phyloP scores from a whole-genome alignment of 2,113 vertebrate genomes.

The Ophthalmolycus amberensis region DNA sequence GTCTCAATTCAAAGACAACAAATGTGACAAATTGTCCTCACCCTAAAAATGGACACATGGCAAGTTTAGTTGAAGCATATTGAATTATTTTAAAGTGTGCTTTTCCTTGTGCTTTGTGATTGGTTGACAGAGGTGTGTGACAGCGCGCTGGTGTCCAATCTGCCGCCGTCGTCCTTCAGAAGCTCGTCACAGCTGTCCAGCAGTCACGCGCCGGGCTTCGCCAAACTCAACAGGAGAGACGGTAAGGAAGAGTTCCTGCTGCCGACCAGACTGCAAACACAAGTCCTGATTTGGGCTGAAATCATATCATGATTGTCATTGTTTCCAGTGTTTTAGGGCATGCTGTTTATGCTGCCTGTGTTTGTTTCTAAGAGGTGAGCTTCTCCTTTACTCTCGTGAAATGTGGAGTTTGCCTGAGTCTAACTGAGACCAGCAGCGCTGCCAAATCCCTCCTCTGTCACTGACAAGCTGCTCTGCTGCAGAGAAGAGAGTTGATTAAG shows the following conservation, averaged over 20 bases:
- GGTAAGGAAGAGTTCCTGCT: slow-evolving; percentile 82
- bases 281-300: not conserved
- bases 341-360: not conserved
- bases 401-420: not conserved
- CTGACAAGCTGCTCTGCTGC: not conserved
- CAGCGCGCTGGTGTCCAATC: slow-evolving; percentile 85
- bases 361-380: not conserved
- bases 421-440: not conserved
- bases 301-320: not conserved
- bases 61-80: not conserved
- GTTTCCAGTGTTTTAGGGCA: not conserved
- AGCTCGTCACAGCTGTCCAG: slow-evolving; percentile 90
- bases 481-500: not conserved
- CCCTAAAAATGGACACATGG: not conserved
- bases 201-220: slow-evolving; percentile 87
- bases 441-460: not conserved
- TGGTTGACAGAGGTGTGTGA: slow-evolving; percentile 88
- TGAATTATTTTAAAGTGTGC: not conserved
- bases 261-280: not conserved
- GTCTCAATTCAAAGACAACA: not conserved
- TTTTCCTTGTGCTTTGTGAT: slow-evolving; percentile 41
- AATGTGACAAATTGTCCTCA: not conserved
- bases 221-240: slow-evolving; percentile 92
- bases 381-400: not conserved
- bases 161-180: slow-evolving; percentile 88